Base-by-base conservation (phyloP, 2,888 invertebrate species). In the Andrena chrysosceles region DNA sequence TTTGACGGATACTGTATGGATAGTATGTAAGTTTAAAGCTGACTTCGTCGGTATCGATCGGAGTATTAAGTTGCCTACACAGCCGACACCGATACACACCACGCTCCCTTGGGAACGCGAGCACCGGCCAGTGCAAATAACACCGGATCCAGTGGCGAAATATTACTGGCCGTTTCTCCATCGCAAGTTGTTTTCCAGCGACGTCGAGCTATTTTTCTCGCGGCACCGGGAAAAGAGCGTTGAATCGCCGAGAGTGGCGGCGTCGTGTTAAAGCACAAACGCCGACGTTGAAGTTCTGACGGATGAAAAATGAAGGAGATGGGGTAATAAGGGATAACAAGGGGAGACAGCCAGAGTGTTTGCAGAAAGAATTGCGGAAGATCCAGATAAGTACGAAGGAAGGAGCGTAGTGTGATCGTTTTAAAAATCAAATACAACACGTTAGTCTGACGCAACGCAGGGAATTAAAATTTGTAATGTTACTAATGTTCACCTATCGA, bases 301-400 rank as follows among this genome's bases (percentile, higher is more conserved):
- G 49, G 23, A 49, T 49, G 68, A 68, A 69, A 75, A 68, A 75
- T 60, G 23, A 26, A 26, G 23, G 16, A 31, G 10, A 6, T 1
- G 13, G 59, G 59, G 49, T 75, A 75, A 68, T 60, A 49, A 69
- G 31, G 49, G 23, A n/a, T 49, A 60, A 75, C 60, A 69, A 59
- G 56, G 54, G 64, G 1, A 20, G 48, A 35, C 60, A 48, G 42
- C 16, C 33, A 10, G 33, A 68, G 74, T 69, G 60, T 75, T 75
- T 75, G 69, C 49, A 8, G 66, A 16, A 20, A 52, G 48, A 69
- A 26, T 69, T 26, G 33, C 33, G 13, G 13, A 26, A 68, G 31
- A 69, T 75, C 29, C 42, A 48, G 68, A 59, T 74, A 48, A 63
- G 59, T 13, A 42, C 42, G 42, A 13, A 13, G 23, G 48, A 7